Base-by-base conservation (phyloP, 2,888 invertebrate genomes). In the Sylvicola fuscatus region DNA sequence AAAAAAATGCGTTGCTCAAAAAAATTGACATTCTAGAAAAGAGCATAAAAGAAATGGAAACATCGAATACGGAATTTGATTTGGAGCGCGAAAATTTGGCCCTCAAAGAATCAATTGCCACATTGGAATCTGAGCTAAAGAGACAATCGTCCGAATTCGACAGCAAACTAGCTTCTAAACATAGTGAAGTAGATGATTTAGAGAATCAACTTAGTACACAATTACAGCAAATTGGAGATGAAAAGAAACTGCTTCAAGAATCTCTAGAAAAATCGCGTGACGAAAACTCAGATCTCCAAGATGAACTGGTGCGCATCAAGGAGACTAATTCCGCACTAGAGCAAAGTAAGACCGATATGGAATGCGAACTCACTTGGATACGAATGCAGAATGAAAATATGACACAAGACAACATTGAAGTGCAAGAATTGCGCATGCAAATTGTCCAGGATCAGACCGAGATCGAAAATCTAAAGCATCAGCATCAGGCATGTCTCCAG, bases 201-300 rank as follows among this genome's bases (percentile, higher is more conserved):
- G 65, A 69, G 43, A 50, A 50, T n/a, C 64, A 65, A 36, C 50
- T 67, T 27, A 64, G 60, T 35, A 49, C 53, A 4, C 65, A 56
- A 29, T 39, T 60, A 27, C 47, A 53, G n/a, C 44, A 51, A 2
- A 42, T 51, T 6, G 45, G 51, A 34, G 38, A 39, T 26, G 51
- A 56, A 42, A 47, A 52, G 40, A 47, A 56, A 39, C 41, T 45
- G 8, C 39, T 75, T 3, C 64, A 66, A 40, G 71, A 72, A 47
- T 62, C 76, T 41, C 50, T 79, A 14, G 64, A 70, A 42, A 66
- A 68, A 43, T 58, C 67, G 2, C 61, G 65, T 40, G 59, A 60
- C 42, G 69, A 71, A 49, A 66, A 72, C 44, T 58, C 57, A 42
- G 64, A 66, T 38, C 52, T 69, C 14, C 59, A 63, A 40, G 58